Conservation (phyloP, 2,888 invertebrate genomes). For the Beris morrisii region DNA sequence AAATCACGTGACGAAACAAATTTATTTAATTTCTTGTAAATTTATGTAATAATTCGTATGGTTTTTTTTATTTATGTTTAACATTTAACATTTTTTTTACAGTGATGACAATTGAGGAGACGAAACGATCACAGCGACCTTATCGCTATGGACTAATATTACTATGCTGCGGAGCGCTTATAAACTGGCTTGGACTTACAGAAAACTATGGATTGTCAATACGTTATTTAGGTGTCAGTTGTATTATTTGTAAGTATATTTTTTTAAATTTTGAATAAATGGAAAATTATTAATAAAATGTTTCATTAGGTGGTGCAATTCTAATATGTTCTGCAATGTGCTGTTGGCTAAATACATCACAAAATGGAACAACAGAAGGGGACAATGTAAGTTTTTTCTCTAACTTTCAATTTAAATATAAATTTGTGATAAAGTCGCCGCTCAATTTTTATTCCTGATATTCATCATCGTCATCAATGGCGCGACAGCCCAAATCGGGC, state of each 20-base stretch:
- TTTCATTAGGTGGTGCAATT: conserved; percentile 61
- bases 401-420: conserved; percentile 31
- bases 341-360: conserved; percentile 68
- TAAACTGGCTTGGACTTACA: conserved; percentile 74
- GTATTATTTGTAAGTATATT: conserved; percentile 59
- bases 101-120: conserved; percentile 69
- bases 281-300: conserved; percentile 52
- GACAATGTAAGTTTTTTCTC: conserved; percentile 22
- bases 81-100: conserved; percentile 45
- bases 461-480: too few relatives aligned
- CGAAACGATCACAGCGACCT: conserved; percentile 68
- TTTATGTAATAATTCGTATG: too few relatives aligned
- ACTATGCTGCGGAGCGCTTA: conserved; percentile 70
- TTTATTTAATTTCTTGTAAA: too few relatives aligned
- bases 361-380: conserved; percentile 42
- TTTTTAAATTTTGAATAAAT: neutral
- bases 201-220: conserved; percentile 73
- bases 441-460: conserved; percentile 25
- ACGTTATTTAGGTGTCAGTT: conserved; percentile 72
- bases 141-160: conserved; percentile 75
- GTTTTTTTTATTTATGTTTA: too few relatives aligned
- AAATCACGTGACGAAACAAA: too few relatives aligned
- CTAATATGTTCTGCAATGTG: conserved; percentile 75
- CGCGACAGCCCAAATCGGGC: too few relatives aligned
- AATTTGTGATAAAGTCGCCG: conserved; percentile 37